Percentiles rank a stretch among this genome's conserved stretches.
Evolutionary conservation across 2,888 invertebrate species (phyloP).

Genomic region (Zele albiditarsus): DNA sequence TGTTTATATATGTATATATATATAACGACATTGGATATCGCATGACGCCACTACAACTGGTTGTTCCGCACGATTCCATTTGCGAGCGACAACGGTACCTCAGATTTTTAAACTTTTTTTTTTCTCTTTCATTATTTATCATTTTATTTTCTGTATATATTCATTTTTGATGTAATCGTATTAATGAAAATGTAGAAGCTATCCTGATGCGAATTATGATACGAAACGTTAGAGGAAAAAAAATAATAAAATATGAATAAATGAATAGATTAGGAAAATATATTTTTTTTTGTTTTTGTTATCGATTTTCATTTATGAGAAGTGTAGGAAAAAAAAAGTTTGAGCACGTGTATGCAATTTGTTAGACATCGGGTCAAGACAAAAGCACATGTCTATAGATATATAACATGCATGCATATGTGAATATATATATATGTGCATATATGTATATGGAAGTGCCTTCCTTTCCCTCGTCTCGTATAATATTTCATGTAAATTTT

Average conservation of each 20-base stretch:
- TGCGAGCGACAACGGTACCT: slow-evolving; percentile 27
- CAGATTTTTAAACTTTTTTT: slow-evolving; percentile 8
- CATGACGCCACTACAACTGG: slow-evolving; percentile 31
- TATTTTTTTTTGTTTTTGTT: neutral
- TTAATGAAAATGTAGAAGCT: no score
- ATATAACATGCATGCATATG: neutral
- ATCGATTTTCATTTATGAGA: neutral
- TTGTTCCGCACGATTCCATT: slow-evolving; percentile 39
- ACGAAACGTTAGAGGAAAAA: neutral
- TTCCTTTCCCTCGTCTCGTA: neutral
- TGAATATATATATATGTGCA: neutral
- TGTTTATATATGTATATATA: slow-evolving; percentile 28
- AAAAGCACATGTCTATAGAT: neutral
- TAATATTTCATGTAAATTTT: slow-evolving; percentile 26
- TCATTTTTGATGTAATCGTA: neutral
- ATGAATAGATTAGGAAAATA: neutral
- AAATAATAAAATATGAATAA: neutral
- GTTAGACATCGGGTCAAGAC: slow-evolving; percentile 15
- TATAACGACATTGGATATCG: slow-evolving; percentile 41
- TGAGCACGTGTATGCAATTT: slow-evolving; percentile 21
- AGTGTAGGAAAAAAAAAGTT: neutral
- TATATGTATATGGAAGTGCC: neutral
- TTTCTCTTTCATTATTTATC: slow-evolving; percentile 2
- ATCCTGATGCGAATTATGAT: neutral
- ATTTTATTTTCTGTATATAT: neutral